Conservation (phyloP, 2,797 vertebrate genomes). For the Syndactyla subalaris region DNA sequence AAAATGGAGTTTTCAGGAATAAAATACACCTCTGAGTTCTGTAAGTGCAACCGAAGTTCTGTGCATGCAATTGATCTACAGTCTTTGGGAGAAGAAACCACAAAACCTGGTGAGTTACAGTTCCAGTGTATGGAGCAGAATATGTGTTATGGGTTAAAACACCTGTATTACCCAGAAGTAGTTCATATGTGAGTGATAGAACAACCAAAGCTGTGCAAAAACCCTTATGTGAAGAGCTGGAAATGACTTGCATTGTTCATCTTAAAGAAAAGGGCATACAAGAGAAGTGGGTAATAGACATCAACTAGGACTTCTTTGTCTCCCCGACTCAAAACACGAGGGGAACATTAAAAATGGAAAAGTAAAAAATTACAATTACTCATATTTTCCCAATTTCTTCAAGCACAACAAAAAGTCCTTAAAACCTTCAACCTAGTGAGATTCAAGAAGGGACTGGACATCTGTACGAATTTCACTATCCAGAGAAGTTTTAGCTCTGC, state of each 20-base stretch:
- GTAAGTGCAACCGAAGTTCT: background rate
- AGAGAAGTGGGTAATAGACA: background rate
- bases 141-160: background rate
- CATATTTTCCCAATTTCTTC: background rate
- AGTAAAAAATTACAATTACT: background rate
- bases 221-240: background rate
- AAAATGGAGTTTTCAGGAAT: background rate
- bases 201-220: background rate
- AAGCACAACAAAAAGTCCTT: background rate
- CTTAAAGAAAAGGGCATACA: background rate
- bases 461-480: background rate
- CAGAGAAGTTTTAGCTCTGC: background rate
- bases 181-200: background rate
- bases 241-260: background rate
- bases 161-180: background rate
- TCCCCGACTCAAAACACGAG: background rate
- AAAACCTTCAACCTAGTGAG: background rate
- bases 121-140: background rate
- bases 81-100: background rate
- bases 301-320: background rate
- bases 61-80: background rate
- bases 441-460: background rate
- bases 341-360: background rate
- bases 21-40: background rate
- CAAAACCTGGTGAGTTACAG: background rate